phyloP scores from a whole-genome alignment of 2,888 invertebrate genomes.

The Harpalus rufipes region DNA sequence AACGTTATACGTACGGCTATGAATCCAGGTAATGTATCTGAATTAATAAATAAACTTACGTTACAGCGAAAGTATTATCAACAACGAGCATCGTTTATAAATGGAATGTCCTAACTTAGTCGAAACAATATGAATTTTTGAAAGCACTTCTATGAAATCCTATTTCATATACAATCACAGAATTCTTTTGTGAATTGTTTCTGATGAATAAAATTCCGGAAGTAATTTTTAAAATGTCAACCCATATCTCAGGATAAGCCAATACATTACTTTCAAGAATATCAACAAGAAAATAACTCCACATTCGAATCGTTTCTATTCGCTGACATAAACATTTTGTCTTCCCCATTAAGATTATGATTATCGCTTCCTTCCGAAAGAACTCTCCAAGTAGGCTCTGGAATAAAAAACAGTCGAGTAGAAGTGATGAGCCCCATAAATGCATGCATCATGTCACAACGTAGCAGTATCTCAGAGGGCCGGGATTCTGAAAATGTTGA shows the following conservation, averaged over 20 bases:
- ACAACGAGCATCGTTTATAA: too few species aligned
- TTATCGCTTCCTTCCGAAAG: constrained; percentile 59
- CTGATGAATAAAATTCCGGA: neutral
- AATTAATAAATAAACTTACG: too few species aligned
- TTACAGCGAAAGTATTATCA: too few species aligned
- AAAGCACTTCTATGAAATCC: neutral
- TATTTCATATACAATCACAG: neutral
- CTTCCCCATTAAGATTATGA: constrained; percentile 37
- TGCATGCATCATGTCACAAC: constrained; percentile 41
- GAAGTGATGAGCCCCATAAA: constrained; percentile 56
- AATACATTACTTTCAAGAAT: constrained; percentile 6
- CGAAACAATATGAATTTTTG: too few species aligned
- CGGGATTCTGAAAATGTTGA: constrained; percentile 15
- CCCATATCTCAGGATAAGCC: constrained; percentile 8
- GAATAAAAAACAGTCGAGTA: constrained; percentile 56
- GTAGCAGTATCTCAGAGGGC: constrained; percentile 6
- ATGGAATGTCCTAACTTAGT: too few species aligned
- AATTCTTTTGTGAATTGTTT: neutral
- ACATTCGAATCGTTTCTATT: constrained; percentile 13
- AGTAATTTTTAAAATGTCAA: constrained; percentile 1
- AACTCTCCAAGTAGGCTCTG: constrained; percentile 25
- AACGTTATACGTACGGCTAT: too few species aligned
- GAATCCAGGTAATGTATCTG: too few species aligned
- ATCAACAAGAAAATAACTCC: constrained; percentile 39
- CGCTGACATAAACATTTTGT: constrained; percentile 38